Conservation (phyloP, 1,140 invertebrate species). For the Prorops nasuta region DNA sequence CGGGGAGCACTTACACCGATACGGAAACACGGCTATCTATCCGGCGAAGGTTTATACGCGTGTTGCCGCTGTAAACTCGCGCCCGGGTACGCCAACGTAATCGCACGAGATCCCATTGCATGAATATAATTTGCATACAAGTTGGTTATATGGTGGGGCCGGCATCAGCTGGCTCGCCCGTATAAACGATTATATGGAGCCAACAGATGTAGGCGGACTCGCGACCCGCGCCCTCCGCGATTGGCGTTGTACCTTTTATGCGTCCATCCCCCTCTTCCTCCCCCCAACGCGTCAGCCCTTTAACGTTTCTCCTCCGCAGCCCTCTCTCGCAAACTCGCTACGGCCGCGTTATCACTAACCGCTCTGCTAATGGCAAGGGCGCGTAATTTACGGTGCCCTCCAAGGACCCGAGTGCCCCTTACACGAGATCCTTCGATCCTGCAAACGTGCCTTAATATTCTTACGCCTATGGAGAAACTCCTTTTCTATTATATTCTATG, state of each 20-base stretch:
- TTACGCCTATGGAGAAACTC: too few relatives aligned
- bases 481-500: too few relatives aligned
- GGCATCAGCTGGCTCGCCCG: constrained; percentile 54
- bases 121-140: constrained; percentile 60
- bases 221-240: constrained; percentile 27
- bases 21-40: constrained; percentile 49
- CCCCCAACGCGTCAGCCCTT: not conserved
- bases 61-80: constrained; percentile 55
- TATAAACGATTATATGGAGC: constrained; percentile 58
- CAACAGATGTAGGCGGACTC: constrained; percentile 56
- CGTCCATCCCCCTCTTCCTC: constrained; percentile 3
- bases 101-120: constrained; percentile 56
- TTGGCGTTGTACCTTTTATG: constrained; percentile 39
- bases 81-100: constrained; percentile 47
- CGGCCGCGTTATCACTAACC: constrained; percentile 31
- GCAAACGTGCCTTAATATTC: too few relatives aligned
- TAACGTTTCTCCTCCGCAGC: too few relatives aligned
- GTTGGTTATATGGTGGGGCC: constrained; percentile 49
- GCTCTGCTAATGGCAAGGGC: constrained; percentile 35
- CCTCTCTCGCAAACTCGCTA: too few relatives aligned
- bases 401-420: constrained; percentile 8
- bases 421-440: not conserved
- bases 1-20: constrained; percentile 9
- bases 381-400: constrained; percentile 32
- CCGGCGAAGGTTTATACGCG: constrained; percentile 52